Evolutionary conservation across 2,888 invertebrate species (phyloP), one percentile per base, ranked within the genome.

Genomic region (Diarsia rubi): DNA sequence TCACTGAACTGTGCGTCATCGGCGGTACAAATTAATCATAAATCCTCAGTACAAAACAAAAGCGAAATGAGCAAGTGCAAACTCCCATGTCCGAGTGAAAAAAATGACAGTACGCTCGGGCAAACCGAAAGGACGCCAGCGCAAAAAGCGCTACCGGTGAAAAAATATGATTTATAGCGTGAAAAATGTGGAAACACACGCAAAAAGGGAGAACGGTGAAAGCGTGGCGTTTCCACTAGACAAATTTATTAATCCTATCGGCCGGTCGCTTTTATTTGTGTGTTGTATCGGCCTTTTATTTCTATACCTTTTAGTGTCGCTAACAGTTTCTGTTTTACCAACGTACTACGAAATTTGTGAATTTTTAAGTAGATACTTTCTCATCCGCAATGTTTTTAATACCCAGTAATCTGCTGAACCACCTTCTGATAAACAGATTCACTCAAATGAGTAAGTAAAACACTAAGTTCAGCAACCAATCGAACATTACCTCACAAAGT

Each of bases 181-280:
- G 96, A 96, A 97, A 97, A 96, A 96, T 96, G 96, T 96, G 95
- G 94, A 96, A 96, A 95, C 95, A 96, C 95, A 94, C 95, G 94
- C 94, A 95, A 93, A 95, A 95, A 95, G 93, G 93, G 93, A 93
- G 90, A 91, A 92, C 90, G 94, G 94, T 94, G 95, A 95, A 95
- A 95, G 94, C 96, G 93, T 91, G 91, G 93, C 92, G 90, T 94
- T 95, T 94, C 93, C 94, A 94, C 94, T 93, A 94, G 93, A 95
- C 96, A 94, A 95, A 96, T 96, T 95, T 95, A 96, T 96, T 96
- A 96, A 96, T 94, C 93, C 94, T 94, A 94, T 93, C 93, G 93
- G 92, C 88, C 86, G 90, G 90, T 85, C 89, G 91, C 86, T 90
- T 91, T 91, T 90, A 91, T 92, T 92, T 91, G 90, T 90, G 84